Evolutionary conservation across 2,888 invertebrate species (phyloP).

Genomic region (Uloborus plumipes): DNA sequence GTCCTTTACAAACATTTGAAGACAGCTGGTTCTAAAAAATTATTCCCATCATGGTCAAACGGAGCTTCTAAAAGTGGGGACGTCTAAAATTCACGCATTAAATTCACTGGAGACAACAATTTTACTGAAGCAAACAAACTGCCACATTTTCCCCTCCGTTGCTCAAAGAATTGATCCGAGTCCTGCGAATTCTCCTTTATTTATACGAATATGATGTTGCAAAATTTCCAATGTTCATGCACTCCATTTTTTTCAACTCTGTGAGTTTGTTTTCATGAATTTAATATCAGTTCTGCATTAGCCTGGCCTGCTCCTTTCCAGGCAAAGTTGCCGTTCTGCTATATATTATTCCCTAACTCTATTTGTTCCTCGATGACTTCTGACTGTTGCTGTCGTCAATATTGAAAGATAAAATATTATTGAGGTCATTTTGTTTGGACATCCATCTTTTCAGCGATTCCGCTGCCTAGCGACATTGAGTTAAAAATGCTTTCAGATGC

Average conservation of each 20-base stretch:
- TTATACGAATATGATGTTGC: slow-evolving; percentile 24
- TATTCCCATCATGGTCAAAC: too few relatives aligned
- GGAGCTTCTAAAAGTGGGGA: too few relatives aligned
- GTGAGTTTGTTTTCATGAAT: slow-evolving; percentile 41
- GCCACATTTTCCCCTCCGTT: too few relatives aligned
- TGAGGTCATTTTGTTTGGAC: slow-evolving; percentile 53
- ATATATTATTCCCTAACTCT: slow-evolving; percentile 40
- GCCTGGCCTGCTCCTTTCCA: slow-evolving; percentile 21
- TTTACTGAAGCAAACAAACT: too few relatives aligned
- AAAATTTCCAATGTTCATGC: slow-evolving; percentile 22
- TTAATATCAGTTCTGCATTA: slow-evolving; percentile 59
- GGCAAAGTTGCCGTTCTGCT: background rate
- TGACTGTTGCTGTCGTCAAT: slow-evolving; percentile 29
- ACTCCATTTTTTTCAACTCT: slow-evolving; percentile 33
- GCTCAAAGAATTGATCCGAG: slow-evolving; percentile 9
- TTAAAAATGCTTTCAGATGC: too few relatives aligned
- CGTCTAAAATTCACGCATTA: too few relatives aligned
- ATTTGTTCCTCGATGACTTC: slow-evolving; percentile 32
- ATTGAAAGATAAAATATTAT: slow-evolving; percentile 49
- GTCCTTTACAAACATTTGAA: too few relatives aligned
- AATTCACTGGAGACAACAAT: too few relatives aligned
- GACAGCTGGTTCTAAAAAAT: too few relatives aligned
- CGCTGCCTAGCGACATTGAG: too few relatives aligned
- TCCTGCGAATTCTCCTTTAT: slow-evolving; percentile 19
- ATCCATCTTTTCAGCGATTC: slow-evolving; percentile 24